A percentile compares a stretch with the other conserved stretches of the same genome.
These are phyloP conservation scores for Trichoplusia ni DNA, from an alignment of 1,140 invertebrate genomes.

Conservation along the genomic window DNA sequence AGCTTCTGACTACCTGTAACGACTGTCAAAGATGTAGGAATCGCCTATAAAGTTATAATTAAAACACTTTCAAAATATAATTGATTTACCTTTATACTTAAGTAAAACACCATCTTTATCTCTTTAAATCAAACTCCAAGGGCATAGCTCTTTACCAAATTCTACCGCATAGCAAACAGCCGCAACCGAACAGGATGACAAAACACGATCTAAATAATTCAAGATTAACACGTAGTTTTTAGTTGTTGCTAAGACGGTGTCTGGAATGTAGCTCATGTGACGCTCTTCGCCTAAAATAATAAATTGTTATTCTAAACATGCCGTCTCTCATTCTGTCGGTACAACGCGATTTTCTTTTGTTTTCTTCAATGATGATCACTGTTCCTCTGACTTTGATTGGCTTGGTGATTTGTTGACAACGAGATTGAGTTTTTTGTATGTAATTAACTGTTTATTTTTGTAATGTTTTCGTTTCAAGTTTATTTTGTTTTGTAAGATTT, in stretches of 20 bases:
- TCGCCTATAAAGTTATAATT: no score
- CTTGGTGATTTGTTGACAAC: no score
- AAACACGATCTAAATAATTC: slow-evolving; percentile 47
- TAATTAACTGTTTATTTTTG: not conserved
- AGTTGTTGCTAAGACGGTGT: slow-evolving; percentile 43
- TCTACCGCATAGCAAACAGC: not conserved
- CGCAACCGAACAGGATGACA: slow-evolving; percentile 39
- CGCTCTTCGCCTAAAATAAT: slow-evolving; percentile 48
- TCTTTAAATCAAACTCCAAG: not conserved
- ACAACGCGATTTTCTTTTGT: slow-evolving; percentile 16
- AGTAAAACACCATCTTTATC: no score
- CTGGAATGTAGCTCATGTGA: slow-evolving; percentile 49
- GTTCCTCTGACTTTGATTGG: slow-evolving; percentile 3
- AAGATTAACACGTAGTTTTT: slow-evolving; percentile 16
- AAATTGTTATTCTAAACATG: slow-evolving; percentile 44
- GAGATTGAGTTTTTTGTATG: not conserved
- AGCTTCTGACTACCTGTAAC: no score
- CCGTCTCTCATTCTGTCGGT: slow-evolving; percentile 37
- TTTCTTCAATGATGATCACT: slow-evolving; percentile 1
- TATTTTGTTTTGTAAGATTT: no score
- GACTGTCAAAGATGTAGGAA: no score
- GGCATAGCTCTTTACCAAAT: not conserved
- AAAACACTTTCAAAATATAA: no score
- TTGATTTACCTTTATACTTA: no score
- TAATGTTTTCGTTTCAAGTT: not conserved